Base-by-base conservation (phyloP, 2,113 vertebrate genomes). In the Eulemur rufifrons region DNA sequence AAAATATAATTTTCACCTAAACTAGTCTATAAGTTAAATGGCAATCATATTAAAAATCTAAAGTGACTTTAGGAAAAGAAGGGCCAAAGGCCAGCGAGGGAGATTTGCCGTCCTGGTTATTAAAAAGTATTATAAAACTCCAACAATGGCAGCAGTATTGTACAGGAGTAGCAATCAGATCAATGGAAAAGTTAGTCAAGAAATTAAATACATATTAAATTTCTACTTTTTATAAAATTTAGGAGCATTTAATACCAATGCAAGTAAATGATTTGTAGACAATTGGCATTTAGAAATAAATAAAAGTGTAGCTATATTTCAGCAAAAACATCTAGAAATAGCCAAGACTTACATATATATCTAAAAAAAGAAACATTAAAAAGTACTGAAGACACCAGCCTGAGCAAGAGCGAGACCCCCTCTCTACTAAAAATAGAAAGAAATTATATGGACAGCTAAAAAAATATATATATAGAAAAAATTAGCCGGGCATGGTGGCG, bases 241-340 rank as follows among this genome's bases (percentile, higher is more conserved):
- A 61, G 8, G 8, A 64, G 29, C 12, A 83, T 45, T 63, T 69
- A 18, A 34, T 47, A 39, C 83, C 84, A 56, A 50, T 25, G 4
- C 18, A 89, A 56, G 39, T 25, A 95, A 93, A 78, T 37, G 21
- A 84, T 32, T 37, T 84, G 0, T 54, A 63, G 34, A 89, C 39
- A 93, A 93, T 37, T 77, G 84, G 3, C 61, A 47, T 21, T 73
- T 66, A 93, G 37, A 93, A 93, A 89, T 29, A 61, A 78, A 71
- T 29, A 77, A 47, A 54, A 54, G 59, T 80, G 66, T 66, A 68
- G 61, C 34, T 59, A 21, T 81, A 74, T 23, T 50, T 82, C 32
- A 82, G 59, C 17, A 56, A 82, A 52, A 81, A 52, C 64, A 73
- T 73, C 74, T 76, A 86, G 63, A 47, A 47, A 59, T 81, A 66